Conservation (phyloP, 1,140 invertebrate species). For the Matsumurasca onukii region DNA sequence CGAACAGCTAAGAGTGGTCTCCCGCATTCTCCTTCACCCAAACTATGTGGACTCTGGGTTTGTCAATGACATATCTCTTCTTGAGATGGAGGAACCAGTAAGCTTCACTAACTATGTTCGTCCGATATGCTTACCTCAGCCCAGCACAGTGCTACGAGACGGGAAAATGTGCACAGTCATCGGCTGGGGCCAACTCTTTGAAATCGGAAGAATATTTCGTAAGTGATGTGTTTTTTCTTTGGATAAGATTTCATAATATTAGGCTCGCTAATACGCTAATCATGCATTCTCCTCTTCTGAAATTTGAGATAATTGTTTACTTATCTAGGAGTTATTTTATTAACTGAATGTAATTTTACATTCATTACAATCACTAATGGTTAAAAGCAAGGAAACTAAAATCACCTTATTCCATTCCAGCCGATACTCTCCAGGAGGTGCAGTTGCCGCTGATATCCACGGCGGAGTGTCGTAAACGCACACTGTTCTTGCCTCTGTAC, state of each 20-base stretch:
- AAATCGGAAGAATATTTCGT: slow-evolving; percentile 79
- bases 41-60: slow-evolving; percentile 75
- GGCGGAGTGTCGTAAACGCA: slow-evolving; percentile 74
- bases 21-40: slow-evolving; percentile 70
- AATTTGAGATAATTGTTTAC: too few species aligned
- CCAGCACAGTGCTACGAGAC: slow-evolving; percentile 55
- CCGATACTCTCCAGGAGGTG: slow-evolving; percentile 84
- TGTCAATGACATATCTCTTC: slow-evolving; percentile 76
- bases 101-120: slow-evolving; percentile 72
- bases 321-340: too few species aligned
- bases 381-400: neutral
- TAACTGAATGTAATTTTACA: too few species aligned
- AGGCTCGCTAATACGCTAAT: too few species aligned
- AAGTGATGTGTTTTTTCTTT: slow-evolving; percentile 48
- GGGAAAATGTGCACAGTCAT: slow-evolving; percentile 73
- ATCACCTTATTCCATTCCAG: slow-evolving; percentile 49
- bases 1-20: slow-evolving; percentile 62
- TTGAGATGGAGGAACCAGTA: slow-evolving; percentile 62
- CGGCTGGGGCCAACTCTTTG: slow-evolving; percentile 81
- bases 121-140: slow-evolving; percentile 67
- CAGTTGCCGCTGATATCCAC: slow-evolving; percentile 81
- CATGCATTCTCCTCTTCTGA: too few species aligned
- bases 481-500: slow-evolving; percentile 74
- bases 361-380: neutral
- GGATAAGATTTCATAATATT: neutral